Evolutionary conservation across 1,140 invertebrate species (phyloP), one percentile per base, ranked within the genome.

Genomic region (Teleogryllus occipitalis): DNA sequence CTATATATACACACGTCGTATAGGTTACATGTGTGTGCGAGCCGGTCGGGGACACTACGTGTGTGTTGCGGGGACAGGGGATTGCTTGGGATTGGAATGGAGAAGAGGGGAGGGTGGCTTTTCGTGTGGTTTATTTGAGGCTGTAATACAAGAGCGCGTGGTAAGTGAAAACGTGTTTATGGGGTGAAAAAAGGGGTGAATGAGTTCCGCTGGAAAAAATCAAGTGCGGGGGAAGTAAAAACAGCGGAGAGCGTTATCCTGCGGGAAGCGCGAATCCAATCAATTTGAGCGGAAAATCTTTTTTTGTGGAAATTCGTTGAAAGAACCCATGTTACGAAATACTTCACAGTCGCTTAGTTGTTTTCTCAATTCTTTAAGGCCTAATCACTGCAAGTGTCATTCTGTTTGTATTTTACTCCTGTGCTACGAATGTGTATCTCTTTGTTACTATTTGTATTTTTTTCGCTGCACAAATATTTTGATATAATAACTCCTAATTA

Each of bases 161-260:
- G 18, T 65, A 65, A 65, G 54, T 65, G 54, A 65, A 65, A 65
- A 65, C 54, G 54, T 65, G 54, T 65, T 65, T 65, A 65, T 65
- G 54, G 54, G 54, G 54, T 65, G 54, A 65, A 65, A 65, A 65
- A 65, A 65, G 18, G 54, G 54, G 54, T 65, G 54, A 65, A 18
- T 65, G 27, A 39, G 54, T 65, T 65, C 18, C 54, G 54, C 10
- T 10, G 18, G 54, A 39, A 65, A 65, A 14, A 65, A 65, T 65
- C 54, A 65, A 65, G 54, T 65, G 54, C 18, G 54, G 54, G 54
- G 54, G 54, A 65, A 18, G 54, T 18, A 65, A 65, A 65, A 65
- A 39, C 27, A 39, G 27, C 1, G 27, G 27, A 39, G 27, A 39
- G 27, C 27, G 27, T 39, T 39, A 39, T 39, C 27, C 27, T 39